phyloP scores from a whole-genome alignment of 1,140 invertebrate species.

The Bilobella aurantiaca region DNA sequence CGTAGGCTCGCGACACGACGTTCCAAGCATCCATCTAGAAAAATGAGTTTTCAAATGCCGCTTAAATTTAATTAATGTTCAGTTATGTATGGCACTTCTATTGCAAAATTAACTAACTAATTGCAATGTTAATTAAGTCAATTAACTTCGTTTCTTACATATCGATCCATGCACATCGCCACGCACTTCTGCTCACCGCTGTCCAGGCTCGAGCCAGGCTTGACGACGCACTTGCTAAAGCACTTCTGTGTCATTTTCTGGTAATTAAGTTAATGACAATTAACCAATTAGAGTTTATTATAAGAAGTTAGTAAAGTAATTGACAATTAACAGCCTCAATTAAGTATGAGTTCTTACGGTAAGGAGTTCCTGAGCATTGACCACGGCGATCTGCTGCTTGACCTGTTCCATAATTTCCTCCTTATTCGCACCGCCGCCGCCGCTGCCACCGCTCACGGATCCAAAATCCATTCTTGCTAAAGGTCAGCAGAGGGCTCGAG shows the following conservation, averaged over 20 bases:
- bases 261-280: background rate
- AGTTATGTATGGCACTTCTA: no score
- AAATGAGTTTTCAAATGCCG: conserved; percentile 2
- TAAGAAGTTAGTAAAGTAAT: background rate
- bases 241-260: conserved; percentile 96
- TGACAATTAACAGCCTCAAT: background rate
- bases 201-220: conserved; percentile 59
- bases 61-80: no score
- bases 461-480: conserved; percentile 7
- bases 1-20: conserved; percentile 74
- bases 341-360: conserved; percentile 52
- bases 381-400: conserved; percentile 88
- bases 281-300: background rate
- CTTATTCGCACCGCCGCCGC: conserved; percentile 50
- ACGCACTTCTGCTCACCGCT: conserved; percentile 71
- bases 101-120: no score
- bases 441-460: background rate
- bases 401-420: conserved; percentile 90
- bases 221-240: conserved; percentile 85
- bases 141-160: background rate
- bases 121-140: background rate
- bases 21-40: conserved; percentile 95
- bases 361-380: conserved; percentile 85
- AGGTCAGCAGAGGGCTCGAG: no score
- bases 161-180: conserved; percentile 32